Percentiles rank a stretch among this genome's conserved stretches.
These are phyloP conservation scores for Zaprionus taronus DNA, from an alignment of 1,140 invertebrate species.

Conservation along the genomic window DNA sequence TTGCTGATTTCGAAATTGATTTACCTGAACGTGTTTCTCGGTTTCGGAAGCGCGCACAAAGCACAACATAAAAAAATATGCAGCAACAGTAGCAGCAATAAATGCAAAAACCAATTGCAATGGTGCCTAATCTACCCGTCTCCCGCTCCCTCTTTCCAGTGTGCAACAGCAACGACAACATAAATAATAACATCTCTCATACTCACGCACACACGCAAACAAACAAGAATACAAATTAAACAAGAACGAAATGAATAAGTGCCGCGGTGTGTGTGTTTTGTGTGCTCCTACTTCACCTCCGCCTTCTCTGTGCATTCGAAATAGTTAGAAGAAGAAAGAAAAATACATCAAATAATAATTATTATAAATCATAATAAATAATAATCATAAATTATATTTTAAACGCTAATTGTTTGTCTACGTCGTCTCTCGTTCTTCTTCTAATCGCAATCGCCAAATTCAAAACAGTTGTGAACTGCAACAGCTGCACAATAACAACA, in stretches of 20 bases:
- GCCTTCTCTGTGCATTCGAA: conserved; percentile 27
- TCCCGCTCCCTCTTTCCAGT: conserved; percentile 18
- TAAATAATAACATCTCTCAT: conserved; percentile 31
- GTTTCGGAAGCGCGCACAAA: conserved; percentile 45
- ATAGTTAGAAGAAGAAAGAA: conserved; percentile 38
- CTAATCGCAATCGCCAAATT: conserved; percentile 29
- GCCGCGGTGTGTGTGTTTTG: conserved; percentile 23
- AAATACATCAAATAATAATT: conserved; percentile 20
- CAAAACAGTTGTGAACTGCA: conserved; percentile 51
- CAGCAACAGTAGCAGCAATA: conserved; percentile 18
- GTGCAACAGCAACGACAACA: neutral
- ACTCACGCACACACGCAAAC: conserved; percentile 23
- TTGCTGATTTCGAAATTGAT: conserved; percentile 70
- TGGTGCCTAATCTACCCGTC: conserved; percentile 25
- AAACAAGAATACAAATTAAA: conserved; percentile 2
- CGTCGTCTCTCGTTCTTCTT: conserved; percentile 22
- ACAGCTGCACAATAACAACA: conserved; percentile 46
- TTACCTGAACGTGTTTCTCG: conserved; percentile 62
- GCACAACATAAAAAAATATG: conserved; percentile 21
- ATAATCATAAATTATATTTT: conserved; percentile 27
- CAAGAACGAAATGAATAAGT: conserved; percentile 37
- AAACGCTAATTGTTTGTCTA: conserved; percentile 5
- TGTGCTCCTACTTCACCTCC: conserved; percentile 1
- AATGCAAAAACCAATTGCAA: conserved; percentile 17
- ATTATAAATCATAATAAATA: conserved; percentile 17